Evolutionary conservation across 2,113 vertebrate species (phyloP).

Genomic region (Muntiacus reevesi): DNA sequence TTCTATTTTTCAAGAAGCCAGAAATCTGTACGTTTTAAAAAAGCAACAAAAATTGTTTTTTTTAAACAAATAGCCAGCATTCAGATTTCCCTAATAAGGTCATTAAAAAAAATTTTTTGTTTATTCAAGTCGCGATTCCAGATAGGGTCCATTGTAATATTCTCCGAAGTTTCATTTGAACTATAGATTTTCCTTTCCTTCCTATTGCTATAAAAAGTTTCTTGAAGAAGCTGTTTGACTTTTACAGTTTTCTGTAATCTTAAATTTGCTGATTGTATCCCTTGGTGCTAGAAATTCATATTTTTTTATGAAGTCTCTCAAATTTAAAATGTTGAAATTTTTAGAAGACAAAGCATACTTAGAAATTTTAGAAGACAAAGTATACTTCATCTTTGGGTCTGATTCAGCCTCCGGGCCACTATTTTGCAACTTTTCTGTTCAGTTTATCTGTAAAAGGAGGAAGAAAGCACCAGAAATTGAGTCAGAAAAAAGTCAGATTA

Average conservation of each 20-base stretch:
- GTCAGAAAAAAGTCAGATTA: not conserved
- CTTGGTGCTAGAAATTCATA: not conserved
- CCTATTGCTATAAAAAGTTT: not conserved
- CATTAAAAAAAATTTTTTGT: not conserved
- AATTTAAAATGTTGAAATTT: conserved; percentile 21
- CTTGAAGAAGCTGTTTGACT: not conserved
- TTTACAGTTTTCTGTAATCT: not conserved
- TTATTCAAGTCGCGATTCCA: not conserved
- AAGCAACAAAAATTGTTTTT: not conserved
- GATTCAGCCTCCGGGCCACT: not conserved
- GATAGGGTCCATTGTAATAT: not conserved
- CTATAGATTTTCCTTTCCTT: not conserved
- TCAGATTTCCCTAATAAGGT: not conserved
- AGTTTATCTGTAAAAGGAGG: not conserved
- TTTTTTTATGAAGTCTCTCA: conserved; percentile 1
- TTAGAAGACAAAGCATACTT: not conserved
- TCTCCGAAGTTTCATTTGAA: not conserved
- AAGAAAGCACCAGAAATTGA: not conserved
- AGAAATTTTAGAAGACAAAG: not conserved
- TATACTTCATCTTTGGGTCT: not conserved
- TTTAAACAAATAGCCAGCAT: not conserved
- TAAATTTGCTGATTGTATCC: not conserved
- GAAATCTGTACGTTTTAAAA: not conserved
- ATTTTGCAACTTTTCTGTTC: not conserved
- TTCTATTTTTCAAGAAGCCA: conserved; percentile 1